These are phyloP conservation scores for Hirtodrosophila duncani DNA, from an alignment of 2,888 invertebrate genomes.

Conservation along the genomic window DNA sequence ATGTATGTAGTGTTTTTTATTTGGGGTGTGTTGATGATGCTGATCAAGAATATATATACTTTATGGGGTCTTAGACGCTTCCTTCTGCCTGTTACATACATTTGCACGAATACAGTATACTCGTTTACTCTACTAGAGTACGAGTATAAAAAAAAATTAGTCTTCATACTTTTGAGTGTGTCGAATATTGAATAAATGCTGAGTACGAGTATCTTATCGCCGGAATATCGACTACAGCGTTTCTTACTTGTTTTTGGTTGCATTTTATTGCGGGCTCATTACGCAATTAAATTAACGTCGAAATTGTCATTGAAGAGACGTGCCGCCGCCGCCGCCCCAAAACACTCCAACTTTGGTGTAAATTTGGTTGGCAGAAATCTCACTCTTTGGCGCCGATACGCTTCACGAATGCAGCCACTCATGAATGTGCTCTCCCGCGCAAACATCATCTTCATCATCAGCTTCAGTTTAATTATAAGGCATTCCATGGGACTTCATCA, in stretches of 20 bases:
- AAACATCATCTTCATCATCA: background rate
- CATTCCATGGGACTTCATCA: slow-evolving; percentile 18
- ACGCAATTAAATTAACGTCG: slow-evolving; percentile 54
- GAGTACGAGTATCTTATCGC: no score
- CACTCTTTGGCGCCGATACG: slow-evolving; percentile 30
- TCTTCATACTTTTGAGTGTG: no score
- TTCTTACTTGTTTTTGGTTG: slow-evolving; percentile 22
- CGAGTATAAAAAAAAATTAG: no score
- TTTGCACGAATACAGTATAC: no score
- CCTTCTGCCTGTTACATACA: no score
- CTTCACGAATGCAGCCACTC: slow-evolving; percentile 5
- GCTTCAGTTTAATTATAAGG: slow-evolving; percentile 37
- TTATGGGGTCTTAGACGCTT: no score
- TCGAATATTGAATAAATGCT: no score
- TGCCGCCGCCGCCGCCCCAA: background rate
- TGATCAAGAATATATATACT: no score
- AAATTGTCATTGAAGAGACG: slow-evolving; percentile 30
- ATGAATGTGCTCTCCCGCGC: background rate
- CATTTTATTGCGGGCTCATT: slow-evolving; percentile 41
- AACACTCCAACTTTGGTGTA: slow-evolving; percentile 1
- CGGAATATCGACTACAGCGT: slow-evolving; percentile 1
- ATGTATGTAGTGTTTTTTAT: no score
- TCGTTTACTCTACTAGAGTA: no score
- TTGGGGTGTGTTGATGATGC: no score
- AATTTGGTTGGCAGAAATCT: slow-evolving; percentile 43